Evolutionary conservation across 2,797 vertebrate genomes (phyloP), one percentile per base, ranked within the genome.

Genomic region (Sebastes goodei): DNA sequence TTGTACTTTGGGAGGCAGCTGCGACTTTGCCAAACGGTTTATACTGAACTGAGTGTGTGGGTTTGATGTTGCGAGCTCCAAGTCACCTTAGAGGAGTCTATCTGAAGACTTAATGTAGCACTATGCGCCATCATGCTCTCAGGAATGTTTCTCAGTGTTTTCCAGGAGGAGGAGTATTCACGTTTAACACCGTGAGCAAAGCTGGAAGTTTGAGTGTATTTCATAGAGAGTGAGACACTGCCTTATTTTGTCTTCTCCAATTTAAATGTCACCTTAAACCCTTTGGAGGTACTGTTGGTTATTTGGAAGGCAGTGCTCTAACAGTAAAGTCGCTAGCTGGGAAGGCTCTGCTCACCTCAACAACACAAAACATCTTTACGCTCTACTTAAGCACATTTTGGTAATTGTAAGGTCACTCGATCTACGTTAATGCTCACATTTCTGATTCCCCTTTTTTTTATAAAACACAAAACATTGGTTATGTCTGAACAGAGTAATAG

Each of bases 321-420:
- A 92, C 57, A 86, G 64, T 80, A 87, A 88, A 80, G 81, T 87
- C 49, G 59, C 81, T 81, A 80, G 74, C 74, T 81, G 83, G 70
- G 89, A 90, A 90, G 86, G 87, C 87, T 82, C 80, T 32, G 73
- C 74, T 88, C 79, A 88, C 80, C 80, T 90, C 76, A 66, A 88
- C 76, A 83, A 89, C 86, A 86, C 82, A 80, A 79, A 87, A 87
- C 74, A 82, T 74, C 68, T 87, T 82, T 55, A 88, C 78, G 86
- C 82, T 85, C 87, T 88, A 95, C 86, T 83, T 83, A 92, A 93
- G 92, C 89, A 92, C 88, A 94, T 95, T 95, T 95, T 94, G 94
- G 94, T 95, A 95, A 93, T 92, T 88, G 70, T 93, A 93, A 95
- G 92, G 92, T 94, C 85, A 93, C 91, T 93, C 90, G 27, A 90